phyloP scores from a whole-genome alignment of 2,888 invertebrate genomes.

The Altica lythri region DNA sequence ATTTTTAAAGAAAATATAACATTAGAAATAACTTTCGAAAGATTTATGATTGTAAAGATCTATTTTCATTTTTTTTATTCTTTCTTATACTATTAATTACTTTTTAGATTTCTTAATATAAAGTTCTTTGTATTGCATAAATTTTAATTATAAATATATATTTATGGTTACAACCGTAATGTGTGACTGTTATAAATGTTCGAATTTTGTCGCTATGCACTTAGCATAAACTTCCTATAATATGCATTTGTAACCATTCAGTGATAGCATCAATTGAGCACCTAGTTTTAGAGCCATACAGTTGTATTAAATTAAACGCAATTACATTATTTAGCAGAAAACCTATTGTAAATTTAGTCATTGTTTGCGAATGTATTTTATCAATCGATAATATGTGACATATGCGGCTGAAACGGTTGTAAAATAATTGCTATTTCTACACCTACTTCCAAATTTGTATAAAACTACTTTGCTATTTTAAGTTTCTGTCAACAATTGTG shows the following conservation, averaged over 20 bases:
- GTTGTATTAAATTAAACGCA: background rate
- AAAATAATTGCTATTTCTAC: background rate
- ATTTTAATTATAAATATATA: too few species aligned
- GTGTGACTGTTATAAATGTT: background rate
- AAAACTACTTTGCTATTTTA: too few species aligned
- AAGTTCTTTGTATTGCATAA: too few species aligned
- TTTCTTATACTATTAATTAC: too few species aligned
- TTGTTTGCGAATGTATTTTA: background rate
- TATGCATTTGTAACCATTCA: background rate
- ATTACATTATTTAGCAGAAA: background rate
- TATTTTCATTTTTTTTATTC: too few species aligned
- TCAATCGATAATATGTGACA: background rate
- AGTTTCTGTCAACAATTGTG: too few species aligned
- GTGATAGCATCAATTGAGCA: background rate
- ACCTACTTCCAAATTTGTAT: too few species aligned
- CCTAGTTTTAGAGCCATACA: background rate
- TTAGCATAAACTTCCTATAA: constrained; percentile 1
- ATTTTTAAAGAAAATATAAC: too few species aligned
- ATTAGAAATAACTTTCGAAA: too few species aligned
- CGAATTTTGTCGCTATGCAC: background rate
- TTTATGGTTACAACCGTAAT: too few species aligned
- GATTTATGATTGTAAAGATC: too few species aligned
- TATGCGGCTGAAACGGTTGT: background rate
- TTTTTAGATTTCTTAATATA: too few species aligned
- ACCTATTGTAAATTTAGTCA: background rate